Conservation (phyloP, 92 coral and sea anemone species). For the Blastomussa wellsi region DNA sequence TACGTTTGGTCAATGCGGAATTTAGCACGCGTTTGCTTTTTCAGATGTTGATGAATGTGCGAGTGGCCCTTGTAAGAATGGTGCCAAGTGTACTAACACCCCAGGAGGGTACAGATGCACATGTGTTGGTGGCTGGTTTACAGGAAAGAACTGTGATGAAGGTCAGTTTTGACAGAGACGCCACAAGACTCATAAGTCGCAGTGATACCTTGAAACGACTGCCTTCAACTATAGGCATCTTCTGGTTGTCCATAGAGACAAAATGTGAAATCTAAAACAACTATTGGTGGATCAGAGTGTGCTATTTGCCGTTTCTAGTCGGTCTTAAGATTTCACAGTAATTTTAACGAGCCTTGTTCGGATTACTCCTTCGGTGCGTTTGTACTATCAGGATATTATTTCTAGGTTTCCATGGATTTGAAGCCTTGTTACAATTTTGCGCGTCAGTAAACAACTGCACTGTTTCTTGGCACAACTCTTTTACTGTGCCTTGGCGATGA, state of each 20-base stretch:
- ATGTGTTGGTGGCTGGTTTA: slow-evolving; percentile 38
- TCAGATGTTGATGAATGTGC: slow-evolving; percentile 36
- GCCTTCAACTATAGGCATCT: not conserved
- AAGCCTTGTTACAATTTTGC: no score
- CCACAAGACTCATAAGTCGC: not conserved
- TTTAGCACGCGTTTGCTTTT: not conserved
- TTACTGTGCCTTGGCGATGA: no score
- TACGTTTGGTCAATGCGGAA: not conserved
- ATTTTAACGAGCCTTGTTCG: no score
- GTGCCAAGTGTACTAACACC: slow-evolving; percentile 24
- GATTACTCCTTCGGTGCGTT: not conserved
- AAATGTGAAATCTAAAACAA: not conserved
- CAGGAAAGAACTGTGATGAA: slow-evolving; percentile 49
- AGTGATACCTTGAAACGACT: not conserved
- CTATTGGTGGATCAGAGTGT: not conserved
- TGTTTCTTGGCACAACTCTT: no score
- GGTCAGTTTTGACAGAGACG: not conserved
- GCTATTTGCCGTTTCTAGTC: not conserved
- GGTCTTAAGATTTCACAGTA: not conserved
- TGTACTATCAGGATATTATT: no score
- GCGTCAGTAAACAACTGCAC: no score
- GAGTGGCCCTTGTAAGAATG: slow-evolving; percentile 30
- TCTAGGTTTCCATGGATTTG: not conserved
- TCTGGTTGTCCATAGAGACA: not conserved
- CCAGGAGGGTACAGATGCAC: slow-evolving; percentile 29